A percentile compares a stretch with the other conserved stretches of the same genome.
Conservation (phyloP, 1,140 invertebrate genomes). For the Daktulosphaira vitifoliae region DNA sequence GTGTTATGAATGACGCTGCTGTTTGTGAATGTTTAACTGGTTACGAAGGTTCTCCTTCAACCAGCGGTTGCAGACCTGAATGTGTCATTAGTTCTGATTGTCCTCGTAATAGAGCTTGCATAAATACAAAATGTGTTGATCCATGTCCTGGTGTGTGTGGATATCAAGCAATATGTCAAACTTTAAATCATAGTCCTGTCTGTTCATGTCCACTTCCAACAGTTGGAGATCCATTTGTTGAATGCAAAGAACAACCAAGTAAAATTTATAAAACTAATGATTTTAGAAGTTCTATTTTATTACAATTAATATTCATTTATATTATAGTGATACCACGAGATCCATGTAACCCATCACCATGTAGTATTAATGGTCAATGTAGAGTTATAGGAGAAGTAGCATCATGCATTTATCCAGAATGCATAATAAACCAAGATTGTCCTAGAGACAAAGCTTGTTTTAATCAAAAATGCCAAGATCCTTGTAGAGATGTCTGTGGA, state of each 20-base stretch:
- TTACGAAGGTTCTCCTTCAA: constrained; percentile 50
- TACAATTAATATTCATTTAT: constrained; percentile 1
- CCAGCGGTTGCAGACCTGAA: constrained; percentile 58
- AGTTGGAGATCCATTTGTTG: constrained; percentile 66
- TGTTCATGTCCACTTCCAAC: constrained; percentile 62
- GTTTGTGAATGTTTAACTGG: constrained; percentile 65
- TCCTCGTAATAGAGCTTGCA: constrained; percentile 60
- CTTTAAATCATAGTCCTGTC: constrained; percentile 69
- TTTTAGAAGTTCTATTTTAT: not conserved
- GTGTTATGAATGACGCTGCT: constrained; percentile 48
- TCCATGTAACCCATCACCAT: constrained; percentile 72
- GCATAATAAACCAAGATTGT: constrained; percentile 75
- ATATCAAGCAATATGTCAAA: constrained; percentile 55
- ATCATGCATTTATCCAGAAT: constrained; percentile 73
- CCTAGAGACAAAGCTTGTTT: constrained; percentile 69
- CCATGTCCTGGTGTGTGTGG: constrained; percentile 66
- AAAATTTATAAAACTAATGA: not conserved
- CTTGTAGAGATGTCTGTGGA: constrained; percentile 70
- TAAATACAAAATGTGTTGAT: constrained; percentile 62
- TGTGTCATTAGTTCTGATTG: constrained; percentile 68
- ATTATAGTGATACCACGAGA: constrained; percentile 46
- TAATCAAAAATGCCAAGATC: constrained; percentile 69
- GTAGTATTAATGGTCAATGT: constrained; percentile 69
- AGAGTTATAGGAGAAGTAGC: constrained; percentile 58
- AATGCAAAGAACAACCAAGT: constrained; percentile 50